Conservation (phyloP, 2,113 vertebrate genomes). For the Tetrao urogallus region DNA sequence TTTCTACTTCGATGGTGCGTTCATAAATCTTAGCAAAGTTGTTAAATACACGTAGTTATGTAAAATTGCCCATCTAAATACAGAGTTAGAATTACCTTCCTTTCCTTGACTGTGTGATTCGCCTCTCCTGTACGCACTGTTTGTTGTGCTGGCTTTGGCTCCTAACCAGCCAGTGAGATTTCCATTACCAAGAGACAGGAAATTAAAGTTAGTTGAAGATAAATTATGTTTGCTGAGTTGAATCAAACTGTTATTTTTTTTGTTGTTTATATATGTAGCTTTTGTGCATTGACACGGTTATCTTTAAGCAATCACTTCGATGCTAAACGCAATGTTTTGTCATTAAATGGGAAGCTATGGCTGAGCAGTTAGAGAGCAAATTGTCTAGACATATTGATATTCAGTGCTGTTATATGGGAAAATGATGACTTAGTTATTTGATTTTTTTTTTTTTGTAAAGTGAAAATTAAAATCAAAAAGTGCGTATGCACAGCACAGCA, state of each 20-base stretch:
- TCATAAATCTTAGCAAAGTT: neutral
- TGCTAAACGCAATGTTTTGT: neutral
- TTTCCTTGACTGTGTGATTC: neutral
- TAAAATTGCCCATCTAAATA: neutral
- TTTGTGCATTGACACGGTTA: neutral
- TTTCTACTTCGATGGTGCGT: neutral
- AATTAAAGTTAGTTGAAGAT: neutral
- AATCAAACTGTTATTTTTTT: neutral
- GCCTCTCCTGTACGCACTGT: neutral
- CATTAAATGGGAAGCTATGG: neutral
- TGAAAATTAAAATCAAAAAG: neutral
- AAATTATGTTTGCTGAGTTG: neutral
- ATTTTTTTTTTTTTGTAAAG: neutral
- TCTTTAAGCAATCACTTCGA: neutral
- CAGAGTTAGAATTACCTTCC: neutral
- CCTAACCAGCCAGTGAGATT: neutral
- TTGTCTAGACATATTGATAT: neutral
- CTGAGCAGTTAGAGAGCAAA: neutral
- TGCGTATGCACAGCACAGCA: neutral
- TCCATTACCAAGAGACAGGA: neutral
- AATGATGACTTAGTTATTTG: neutral
- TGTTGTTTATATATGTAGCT: neutral
- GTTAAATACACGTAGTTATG: neutral
- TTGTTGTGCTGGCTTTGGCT: neutral
- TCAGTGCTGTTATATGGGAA: neutral